A percentile compares a stretch with the other conserved stretches of the same genome.
phyloP scores from a whole-genome alignment of 2,797 vertebrate genomes.

The Rhodeus uyekii region DNA sequence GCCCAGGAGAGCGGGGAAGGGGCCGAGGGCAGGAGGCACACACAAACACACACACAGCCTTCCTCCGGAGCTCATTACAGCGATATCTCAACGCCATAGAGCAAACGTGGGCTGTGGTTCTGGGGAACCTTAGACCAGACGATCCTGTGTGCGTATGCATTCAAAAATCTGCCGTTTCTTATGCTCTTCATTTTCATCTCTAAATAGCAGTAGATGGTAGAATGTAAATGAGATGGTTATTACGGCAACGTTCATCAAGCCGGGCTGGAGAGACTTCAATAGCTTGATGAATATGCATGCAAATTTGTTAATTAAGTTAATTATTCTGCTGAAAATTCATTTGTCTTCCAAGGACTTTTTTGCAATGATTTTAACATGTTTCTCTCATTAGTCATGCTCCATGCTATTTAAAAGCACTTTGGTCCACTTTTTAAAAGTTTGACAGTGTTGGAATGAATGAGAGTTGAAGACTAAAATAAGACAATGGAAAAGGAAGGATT shows the following conservation, averaged over 20 bases:
- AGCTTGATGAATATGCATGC: slow-evolving; percentile 96
- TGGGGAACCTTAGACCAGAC: slow-evolving; percentile 27
- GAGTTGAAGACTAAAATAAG: slow-evolving; percentile 19
- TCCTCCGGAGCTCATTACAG: slow-evolving; percentile 42
- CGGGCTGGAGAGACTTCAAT: slow-evolving; percentile 94
- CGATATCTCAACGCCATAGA: slow-evolving; percentile 36
- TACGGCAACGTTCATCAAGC: slow-evolving; percentile 94
- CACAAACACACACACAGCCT: slow-evolving; percentile 30
- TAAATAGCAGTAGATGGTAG: slow-evolving; percentile 89
- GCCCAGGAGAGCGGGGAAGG: slow-evolving; percentile 82
- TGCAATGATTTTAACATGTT: slow-evolving; percentile 91
- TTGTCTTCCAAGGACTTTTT: slow-evolving; percentile 95
- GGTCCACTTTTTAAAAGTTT: slow-evolving; percentile 80
- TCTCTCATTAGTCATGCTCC: slow-evolving; percentile 90
- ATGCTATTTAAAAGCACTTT: slow-evolving; percentile 89
- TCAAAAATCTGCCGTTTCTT: slow-evolving; percentile 48
- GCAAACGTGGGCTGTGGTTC: slow-evolving; percentile 18
- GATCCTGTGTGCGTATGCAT: slow-evolving; percentile 36
- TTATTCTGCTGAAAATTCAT: slow-evolving; percentile 97
- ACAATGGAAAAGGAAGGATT: not conserved
- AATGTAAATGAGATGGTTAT: slow-evolving; percentile 98
- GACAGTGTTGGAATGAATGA: slow-evolving; percentile 36
- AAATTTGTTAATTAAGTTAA: slow-evolving; percentile 99
- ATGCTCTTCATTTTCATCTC: slow-evolving; percentile 66
- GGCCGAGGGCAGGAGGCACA: slow-evolving; percentile 45